Base-by-base conservation (phyloP, 2,888 invertebrate genomes). In the Mactromeris polynyma region DNA sequence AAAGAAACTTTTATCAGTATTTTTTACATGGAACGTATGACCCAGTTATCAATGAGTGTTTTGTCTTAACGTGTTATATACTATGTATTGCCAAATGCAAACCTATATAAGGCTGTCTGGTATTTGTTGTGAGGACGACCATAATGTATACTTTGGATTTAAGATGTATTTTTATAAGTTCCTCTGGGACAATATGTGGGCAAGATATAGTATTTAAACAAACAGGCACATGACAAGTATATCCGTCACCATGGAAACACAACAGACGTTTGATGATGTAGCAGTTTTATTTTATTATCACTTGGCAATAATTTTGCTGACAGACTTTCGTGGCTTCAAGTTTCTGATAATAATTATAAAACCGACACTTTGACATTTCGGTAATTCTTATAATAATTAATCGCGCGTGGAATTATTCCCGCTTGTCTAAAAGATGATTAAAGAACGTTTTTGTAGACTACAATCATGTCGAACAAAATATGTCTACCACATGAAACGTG, bases 261-360 rank as follows among this genome's bases (percentile, higher is more conserved):
- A 14, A 17, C 14, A n/a, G 69, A 73, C 36, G 33, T 64, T 36
- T 26, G 33, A 73, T 73, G 31, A 73, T 26, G 26, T 36, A 33
- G 73, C 33, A 33, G 73, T 73, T 69, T 73, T 33, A 33, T 73
- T 73, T 73, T 36, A 73, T 73, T 73, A 36, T 73, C 36, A 19
- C 36, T 73, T 36, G 36, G 73, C 26, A 11, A 36, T 73, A 33
- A 73, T 36, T 36, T 36, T 14, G 17, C 31, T 33, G 31, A 36
- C 73, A 73, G 14, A 36, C 36, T 73, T 73, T 64, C 58, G 3
- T 64, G 58, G n/a, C 58, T 26, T 64, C 58, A n/a, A 64, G 7
- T 64, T 64, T n/a, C 58, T 64, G 26, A 64, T 64, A 64, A 64
- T 64, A 64, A 64, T 64, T 64, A 64, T 26, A 64, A n/a, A 26